Percentiles rank a stretch among this genome's conserved stretches.
Conservation (phyloP, 2,797 vertebrate genomes). For the Meriones psammophilus region DNA sequence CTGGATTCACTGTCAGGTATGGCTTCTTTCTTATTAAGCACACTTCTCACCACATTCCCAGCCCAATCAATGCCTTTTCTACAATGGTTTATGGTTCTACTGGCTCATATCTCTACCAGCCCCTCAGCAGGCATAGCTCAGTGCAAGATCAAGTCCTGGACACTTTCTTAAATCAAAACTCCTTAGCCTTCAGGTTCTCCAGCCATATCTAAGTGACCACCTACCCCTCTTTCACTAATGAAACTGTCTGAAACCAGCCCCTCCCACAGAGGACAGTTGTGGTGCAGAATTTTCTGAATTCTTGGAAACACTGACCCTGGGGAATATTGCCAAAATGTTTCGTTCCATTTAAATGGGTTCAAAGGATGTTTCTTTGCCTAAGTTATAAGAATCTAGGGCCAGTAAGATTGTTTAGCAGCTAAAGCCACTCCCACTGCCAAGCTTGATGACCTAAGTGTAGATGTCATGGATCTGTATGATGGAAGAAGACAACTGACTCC, state of each 20-base stretch:
- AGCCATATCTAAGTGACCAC: neutral
- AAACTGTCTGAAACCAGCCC: neutral
- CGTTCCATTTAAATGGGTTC: neutral
- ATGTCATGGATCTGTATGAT: neutral
- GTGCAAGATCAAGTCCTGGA: neutral
- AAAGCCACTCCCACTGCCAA: neutral
- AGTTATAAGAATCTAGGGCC: neutral
- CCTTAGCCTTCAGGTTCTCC: neutral
- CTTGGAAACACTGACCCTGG: constrained; percentile 13
- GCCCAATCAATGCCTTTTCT: neutral
- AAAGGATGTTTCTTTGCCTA: neutral
- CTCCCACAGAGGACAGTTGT: neutral
- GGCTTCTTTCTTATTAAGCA: neutral
- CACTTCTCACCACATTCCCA: neutral
- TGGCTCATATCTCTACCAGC: neutral
- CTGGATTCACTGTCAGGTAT: rapidly evolving
- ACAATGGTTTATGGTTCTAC: neutral
- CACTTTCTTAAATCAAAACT: neutral
- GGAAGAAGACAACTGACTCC: neutral
- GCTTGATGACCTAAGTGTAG: neutral
- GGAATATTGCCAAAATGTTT: constrained; percentile 6
- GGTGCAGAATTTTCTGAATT: neutral
- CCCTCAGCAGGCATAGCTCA: too few relatives aligned
- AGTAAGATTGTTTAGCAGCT: neutral
- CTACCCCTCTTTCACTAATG: neutral